Base-by-base conservation (phyloP, 2,797 vertebrate species). In the Hippoglossus hippoglossus region DNA sequence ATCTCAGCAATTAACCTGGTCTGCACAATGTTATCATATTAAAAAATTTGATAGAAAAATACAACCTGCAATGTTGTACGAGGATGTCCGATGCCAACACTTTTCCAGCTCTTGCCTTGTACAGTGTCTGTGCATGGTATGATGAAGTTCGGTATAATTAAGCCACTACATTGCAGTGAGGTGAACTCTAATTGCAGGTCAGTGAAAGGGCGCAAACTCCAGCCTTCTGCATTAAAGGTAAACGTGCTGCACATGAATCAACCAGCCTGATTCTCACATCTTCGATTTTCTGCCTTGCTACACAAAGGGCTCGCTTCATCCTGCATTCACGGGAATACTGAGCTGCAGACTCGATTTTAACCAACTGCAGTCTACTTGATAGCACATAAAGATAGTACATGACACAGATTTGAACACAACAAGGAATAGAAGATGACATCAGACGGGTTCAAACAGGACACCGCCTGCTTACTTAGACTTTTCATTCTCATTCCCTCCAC, bases 351-450 rank as follows among this genome's bases (percentile, higher is more conserved):
- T 39, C 36, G 4, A 13, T 39, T 39, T 39, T 39, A 13, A 39
- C 36, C 36, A 4, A 39, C 12, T 4, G 10, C 12, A 39, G 66
- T 31, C 50, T 25, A 21, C 41, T 69, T 77, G 28, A 67, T 2
- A 34, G 53, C 22, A 9, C 24, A 64, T n/a, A 59, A 1, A 53
- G 22, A 39, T 28, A 4, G 44, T 51, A 46, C 25, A 70, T 36
- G 41, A 53, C 16, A 21, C 25, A 46, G 50, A 61, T 46, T 58
- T 28, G 24, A 77, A 36, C 56, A 41, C 52, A 24, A 0, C 36
- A n/a, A 47, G 22, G 53, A 58, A 18, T 18, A 44, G 13, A 41
- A 4, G 73, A 82, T 44, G 63, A 63, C 41, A 67, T 66, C 62
- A 47, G 41, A 46, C 12, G 63, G 69, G 36, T 25, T 64, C 63